phyloP scores from a whole-genome alignment of 2,888 invertebrate genomes.

The Allacma fusca region DNA sequence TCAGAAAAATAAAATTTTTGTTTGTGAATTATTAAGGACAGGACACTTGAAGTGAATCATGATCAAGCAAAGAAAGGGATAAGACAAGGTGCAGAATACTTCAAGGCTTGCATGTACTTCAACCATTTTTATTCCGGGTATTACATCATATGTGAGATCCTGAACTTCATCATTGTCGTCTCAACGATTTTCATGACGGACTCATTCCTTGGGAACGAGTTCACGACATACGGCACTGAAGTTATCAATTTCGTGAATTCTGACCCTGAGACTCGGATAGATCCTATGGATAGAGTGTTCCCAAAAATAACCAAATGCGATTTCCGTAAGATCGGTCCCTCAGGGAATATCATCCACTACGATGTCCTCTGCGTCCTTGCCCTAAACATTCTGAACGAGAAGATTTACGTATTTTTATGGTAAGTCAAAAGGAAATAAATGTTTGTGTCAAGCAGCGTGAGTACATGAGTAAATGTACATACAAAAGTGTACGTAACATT shows the following conservation, averaged over 20 bases:
- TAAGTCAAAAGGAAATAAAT: slow-evolving; percentile 45
- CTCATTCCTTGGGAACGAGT: slow-evolving; percentile 62
- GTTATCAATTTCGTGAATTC: slow-evolving; percentile 60
- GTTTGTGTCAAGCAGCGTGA: not conserved
- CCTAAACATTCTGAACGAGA: slow-evolving; percentile 62
- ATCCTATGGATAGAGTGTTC: slow-evolving; percentile 62
- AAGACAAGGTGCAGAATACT: slow-evolving; percentile 53
- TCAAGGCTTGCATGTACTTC: slow-evolving; percentile 49
- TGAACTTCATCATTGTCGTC: slow-evolving; percentile 62
- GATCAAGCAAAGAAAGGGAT: slow-evolving; percentile 44
- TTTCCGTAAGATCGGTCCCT: slow-evolving; percentile 60
- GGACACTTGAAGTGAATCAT: slow-evolving; percentile 20
- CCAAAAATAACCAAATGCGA: slow-evolving; percentile 62
- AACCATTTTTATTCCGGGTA: slow-evolving; percentile 57
- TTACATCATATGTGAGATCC: slow-evolving; percentile 60
- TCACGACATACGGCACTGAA: slow-evolving; percentile 62
- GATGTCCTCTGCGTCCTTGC: slow-evolving; percentile 62
- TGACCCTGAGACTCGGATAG: slow-evolving; percentile 61
- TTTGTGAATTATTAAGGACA: not conserved
- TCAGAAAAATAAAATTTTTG: not conserved
- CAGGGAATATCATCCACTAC: slow-evolving; percentile 58
- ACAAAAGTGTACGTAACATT: not conserved
- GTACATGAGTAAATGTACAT: not conserved
- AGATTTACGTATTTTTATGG: slow-evolving; percentile 61
- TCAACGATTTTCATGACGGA: slow-evolving; percentile 63